Percentiles rank a stretch among this genome's conserved stretches.
Evolutionary conservation across 1,140 invertebrate species (phyloP).

Genomic region (Drosophila mayri): DNA sequence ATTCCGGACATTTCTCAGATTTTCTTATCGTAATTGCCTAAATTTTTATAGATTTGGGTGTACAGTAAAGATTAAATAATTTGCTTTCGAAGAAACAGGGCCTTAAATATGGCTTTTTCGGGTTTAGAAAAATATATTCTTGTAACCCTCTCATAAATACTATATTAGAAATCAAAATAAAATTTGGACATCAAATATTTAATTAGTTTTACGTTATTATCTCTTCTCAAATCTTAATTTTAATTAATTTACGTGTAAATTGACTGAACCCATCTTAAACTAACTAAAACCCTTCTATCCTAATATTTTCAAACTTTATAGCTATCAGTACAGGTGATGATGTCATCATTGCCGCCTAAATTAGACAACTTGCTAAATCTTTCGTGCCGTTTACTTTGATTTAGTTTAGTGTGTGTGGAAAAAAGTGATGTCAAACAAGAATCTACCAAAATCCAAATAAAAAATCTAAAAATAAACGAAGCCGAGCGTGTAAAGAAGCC

Average conservation of each 20-base stretch:
- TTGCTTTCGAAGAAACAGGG: no score
- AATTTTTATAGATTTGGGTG: not conserved
- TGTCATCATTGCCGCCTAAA: constrained; percentile 21
- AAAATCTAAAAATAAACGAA: constrained; percentile 35
- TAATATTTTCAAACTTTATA: constrained; percentile 20
- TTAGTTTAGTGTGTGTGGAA: constrained; percentile 49
- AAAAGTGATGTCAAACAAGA: constrained; percentile 30
- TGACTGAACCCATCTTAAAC: not conserved
- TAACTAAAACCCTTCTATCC: constrained; percentile 14
- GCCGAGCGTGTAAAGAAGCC: constrained; percentile 69
- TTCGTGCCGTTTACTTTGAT: constrained; percentile 22
- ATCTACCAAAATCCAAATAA: constrained; percentile 24
- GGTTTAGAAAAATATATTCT: no score
- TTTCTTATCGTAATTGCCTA: constrained; percentile 20
- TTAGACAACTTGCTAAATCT: constrained; percentile 19
- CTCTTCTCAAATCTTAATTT: no score
- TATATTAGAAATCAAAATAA: not conserved
- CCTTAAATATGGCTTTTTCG: no score
- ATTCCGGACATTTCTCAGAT: constrained; percentile 13
- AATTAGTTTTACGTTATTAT: not conserved
- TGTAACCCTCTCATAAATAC: not conserved
- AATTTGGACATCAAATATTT: not conserved
- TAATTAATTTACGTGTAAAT: not conserved
- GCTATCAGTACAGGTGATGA: constrained; percentile 25
- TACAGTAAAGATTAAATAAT: constrained; percentile 10